Percentiles rank a stretch among this genome's conserved stretches.
These are phyloP conservation scores for Pogonus chalceus DNA, from an alignment of 1,140 invertebrate genomes.

Conservation along the genomic window DNA sequence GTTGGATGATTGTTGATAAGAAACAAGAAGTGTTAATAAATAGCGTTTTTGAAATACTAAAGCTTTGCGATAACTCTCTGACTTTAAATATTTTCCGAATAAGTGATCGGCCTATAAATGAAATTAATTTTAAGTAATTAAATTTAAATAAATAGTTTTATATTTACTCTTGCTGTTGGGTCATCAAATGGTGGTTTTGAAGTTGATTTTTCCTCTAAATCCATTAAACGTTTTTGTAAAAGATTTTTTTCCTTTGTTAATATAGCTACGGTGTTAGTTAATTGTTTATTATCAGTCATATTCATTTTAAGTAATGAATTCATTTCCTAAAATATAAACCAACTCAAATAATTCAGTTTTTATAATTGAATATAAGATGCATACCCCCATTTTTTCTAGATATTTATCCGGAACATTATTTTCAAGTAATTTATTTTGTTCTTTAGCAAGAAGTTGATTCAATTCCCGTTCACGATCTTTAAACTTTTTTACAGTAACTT, in stretches of 20 bases:
- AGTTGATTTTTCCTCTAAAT: constrained; percentile 26
- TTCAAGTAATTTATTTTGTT: constrained; percentile 15
- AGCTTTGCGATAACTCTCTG: constrained; percentile 72
- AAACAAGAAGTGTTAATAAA: constrained; percentile 56
- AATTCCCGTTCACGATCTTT: constrained; percentile 16
- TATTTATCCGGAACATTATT: constrained; percentile 34
- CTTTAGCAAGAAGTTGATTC: constrained; percentile 19
- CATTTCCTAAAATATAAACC: constrained; percentile 34
- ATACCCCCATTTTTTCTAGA: constrained; percentile 39
- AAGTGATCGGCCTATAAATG: constrained; percentile 51
- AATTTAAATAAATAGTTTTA: constrained; percentile 10
- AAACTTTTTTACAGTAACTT: constrained; percentile 19
- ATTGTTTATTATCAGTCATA: constrained; percentile 41
- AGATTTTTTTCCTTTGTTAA: constrained; percentile 36
- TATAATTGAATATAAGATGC: neutral
- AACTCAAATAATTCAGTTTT: neutral
- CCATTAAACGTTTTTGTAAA: constrained; percentile 34
- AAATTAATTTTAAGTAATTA: constrained; percentile 11
- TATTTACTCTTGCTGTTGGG: constrained; percentile 22
- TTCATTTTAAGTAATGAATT: constrained; percentile 37
- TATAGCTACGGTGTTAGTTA: constrained; percentile 38
- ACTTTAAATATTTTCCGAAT: constrained; percentile 63
- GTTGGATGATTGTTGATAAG: constrained; percentile 46
- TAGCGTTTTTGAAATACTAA: constrained; percentile 79
- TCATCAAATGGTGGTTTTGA: constrained; percentile 20